Conservation (phyloP, 2,113 vertebrate genomes). For the Bambusicola thoracicus region DNA sequence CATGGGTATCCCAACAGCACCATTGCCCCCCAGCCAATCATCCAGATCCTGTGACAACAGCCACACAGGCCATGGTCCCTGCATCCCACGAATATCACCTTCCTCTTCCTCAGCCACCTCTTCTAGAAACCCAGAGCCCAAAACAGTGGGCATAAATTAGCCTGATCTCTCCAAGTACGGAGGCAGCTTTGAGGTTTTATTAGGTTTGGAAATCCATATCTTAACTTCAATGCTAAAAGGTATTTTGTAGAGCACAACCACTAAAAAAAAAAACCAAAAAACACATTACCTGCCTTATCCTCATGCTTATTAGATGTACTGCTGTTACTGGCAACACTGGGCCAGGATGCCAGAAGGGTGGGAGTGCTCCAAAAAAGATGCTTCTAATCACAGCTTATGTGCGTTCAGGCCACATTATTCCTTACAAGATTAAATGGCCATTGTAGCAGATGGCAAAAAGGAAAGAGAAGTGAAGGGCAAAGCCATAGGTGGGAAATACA, state of each 20-base stretch:
- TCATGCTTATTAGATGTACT: rapidly evolving
- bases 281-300: neutral
- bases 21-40: neutral
- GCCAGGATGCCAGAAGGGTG: neutral
- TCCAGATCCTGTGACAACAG: rapidly evolving
- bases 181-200: neutral
- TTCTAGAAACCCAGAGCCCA: neutral
- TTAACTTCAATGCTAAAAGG: neutral
- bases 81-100: rapidly evolving
- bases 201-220: neutral
- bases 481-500: neutral
- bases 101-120: neutral
- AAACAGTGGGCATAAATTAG: rapidly evolving
- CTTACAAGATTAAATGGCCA: neutral
- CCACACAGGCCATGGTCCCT: neutral
- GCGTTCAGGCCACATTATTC: neutral
- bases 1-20: neutral
- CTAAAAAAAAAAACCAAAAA: neutral
- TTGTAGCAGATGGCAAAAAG: neutral
- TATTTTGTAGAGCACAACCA: neutral
- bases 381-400: neutral
- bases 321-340: rapidly evolving
- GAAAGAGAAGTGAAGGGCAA: neutral
- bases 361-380: neutral
- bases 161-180: neutral